Conservation (phyloP, 2,797 vertebrate genomes). For the Eleutherodactylus coqui region DNA sequence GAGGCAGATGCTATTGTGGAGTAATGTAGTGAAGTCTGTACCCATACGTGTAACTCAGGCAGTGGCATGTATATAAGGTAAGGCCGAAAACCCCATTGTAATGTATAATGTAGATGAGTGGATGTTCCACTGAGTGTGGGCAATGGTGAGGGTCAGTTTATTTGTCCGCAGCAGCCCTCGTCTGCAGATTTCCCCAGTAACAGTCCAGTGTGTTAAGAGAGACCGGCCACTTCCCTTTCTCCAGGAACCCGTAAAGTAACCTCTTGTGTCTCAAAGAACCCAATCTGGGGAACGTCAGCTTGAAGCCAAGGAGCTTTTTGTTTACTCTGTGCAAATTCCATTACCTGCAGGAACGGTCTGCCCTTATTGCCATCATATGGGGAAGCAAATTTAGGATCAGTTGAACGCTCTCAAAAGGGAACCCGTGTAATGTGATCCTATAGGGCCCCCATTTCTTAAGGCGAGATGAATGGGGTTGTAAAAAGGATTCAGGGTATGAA, state of each 20-base stretch:
- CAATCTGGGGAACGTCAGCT: conserved; percentile 7
- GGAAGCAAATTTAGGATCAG: conserved; percentile 47
- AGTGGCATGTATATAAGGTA: conserved; percentile 21
- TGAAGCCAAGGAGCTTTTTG: conserved; percentile 22
- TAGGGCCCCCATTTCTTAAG: conserved; percentile 58
- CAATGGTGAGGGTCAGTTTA: background rate
- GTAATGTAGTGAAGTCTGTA: conserved; percentile 35
- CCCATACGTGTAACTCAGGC: conserved; percentile 17
- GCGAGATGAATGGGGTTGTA: conserved; percentile 53
- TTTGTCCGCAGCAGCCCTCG: conserved; percentile 10
- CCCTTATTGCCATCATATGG: conserved; percentile 60
- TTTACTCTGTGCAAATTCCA: conserved; percentile 54
- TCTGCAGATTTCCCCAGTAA: conserved; percentile 27
- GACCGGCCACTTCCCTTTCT: conserved; percentile 29
- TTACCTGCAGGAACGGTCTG: conserved; percentile 37
- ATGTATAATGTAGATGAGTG: conserved; percentile 14
- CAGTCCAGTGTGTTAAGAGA: conserved; percentile 50
- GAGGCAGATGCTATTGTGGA: conserved; percentile 16
- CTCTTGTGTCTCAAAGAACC: conserved; percentile 25
- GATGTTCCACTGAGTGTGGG: conserved; percentile 1
- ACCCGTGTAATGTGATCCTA: conserved; percentile 49
- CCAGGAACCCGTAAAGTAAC: conserved; percentile 18
- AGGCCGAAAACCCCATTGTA: conserved; percentile 16
- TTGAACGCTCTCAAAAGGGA: conserved; percentile 32
- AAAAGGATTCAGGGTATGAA: conserved; percentile 51